Evolutionary conservation across 2,113 vertebrate genomes (phyloP).

Genomic region (Cryptoleucopteryx plumbea): DNA sequence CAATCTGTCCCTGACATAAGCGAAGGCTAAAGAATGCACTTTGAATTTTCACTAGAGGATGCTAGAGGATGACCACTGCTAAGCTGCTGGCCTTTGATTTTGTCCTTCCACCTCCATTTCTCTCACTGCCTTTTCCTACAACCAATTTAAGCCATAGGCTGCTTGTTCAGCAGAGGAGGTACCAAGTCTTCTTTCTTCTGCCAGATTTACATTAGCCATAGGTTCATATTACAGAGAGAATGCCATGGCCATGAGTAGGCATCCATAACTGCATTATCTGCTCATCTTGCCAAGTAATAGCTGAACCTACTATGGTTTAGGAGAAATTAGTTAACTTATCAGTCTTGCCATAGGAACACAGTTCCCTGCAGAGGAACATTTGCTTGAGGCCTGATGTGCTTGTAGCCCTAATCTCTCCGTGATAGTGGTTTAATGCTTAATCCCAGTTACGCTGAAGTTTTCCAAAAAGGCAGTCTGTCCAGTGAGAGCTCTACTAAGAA

Average conservation of each 20-base stretch:
- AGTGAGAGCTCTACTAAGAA: not conserved
- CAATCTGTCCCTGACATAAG: not conserved
- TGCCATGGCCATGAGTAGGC: not conserved
- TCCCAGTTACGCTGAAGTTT: not conserved
- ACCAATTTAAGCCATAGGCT: not conserved
- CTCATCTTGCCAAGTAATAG: not conserved
- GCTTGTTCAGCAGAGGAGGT: not conserved
- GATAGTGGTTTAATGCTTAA: not conserved
- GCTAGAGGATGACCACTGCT: not conserved
- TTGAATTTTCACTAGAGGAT: not conserved
- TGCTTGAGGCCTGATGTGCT: not conserved
- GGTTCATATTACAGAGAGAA: not conserved
- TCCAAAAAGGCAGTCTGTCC: not conserved
- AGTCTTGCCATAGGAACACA: not conserved
- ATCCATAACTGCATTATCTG: not conserved
- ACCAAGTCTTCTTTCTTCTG: not conserved
- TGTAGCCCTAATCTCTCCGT: not conserved
- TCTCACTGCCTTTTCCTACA: not conserved
- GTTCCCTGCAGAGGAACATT: not conserved
- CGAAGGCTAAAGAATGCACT: not conserved
- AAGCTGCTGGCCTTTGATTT: not conserved
- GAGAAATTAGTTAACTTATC: not conserved
- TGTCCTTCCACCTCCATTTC: not conserved
- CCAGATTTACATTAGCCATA: not conserved
- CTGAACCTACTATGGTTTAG: not conserved